Evolutionary conservation across 2,113 vertebrate genomes (phyloP).

Genomic region (Gadus macrocephalus): DNA sequence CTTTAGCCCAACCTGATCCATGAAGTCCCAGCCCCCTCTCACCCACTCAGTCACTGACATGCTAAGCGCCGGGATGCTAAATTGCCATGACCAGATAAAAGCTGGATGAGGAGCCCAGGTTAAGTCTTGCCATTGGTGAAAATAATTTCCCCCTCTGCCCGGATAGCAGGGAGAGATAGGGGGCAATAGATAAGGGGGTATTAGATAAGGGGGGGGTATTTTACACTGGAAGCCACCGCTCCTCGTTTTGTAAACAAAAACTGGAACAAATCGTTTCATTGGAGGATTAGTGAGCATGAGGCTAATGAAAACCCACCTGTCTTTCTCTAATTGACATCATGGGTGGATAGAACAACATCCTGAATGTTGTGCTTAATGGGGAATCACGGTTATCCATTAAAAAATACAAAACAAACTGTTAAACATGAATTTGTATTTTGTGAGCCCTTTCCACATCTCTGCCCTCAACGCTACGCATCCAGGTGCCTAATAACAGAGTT

Average conservation of each 20-base stretch:
- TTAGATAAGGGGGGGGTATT: constrained; percentile 60
- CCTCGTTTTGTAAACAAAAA: constrained; percentile 67
- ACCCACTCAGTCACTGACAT: neutral
- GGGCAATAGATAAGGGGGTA: constrained; percentile 32
- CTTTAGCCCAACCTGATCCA: constrained; percentile 33
- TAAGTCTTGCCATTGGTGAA: constrained; percentile 63
- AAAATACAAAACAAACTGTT: too few relatives aligned
- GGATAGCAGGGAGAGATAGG: constrained; percentile 54
- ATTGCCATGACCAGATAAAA: constrained; percentile 67
- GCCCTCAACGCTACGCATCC: too few relatives aligned
- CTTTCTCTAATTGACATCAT: constrained; percentile 66
- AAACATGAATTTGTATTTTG: too few relatives aligned
- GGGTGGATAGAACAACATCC: constrained; percentile 48
- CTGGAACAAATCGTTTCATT: constrained; percentile 69
- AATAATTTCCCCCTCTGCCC: constrained; percentile 43
- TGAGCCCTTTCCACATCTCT: too few relatives aligned
- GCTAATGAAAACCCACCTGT: constrained; percentile 70
- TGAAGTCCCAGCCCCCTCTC: constrained; percentile 7
- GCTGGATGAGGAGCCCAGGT: constrained; percentile 66
- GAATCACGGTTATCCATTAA: neutral
- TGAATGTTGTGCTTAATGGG: constrained; percentile 46
- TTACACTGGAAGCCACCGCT: constrained; percentile 59
- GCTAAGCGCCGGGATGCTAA: constrained; percentile 43
- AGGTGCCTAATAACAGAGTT: too few relatives aligned
- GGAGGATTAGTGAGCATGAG: constrained; percentile 61